phyloP scores from a whole-genome alignment of 2,113 vertebrate genomes.

The Falcunculus frontatus region DNA sequence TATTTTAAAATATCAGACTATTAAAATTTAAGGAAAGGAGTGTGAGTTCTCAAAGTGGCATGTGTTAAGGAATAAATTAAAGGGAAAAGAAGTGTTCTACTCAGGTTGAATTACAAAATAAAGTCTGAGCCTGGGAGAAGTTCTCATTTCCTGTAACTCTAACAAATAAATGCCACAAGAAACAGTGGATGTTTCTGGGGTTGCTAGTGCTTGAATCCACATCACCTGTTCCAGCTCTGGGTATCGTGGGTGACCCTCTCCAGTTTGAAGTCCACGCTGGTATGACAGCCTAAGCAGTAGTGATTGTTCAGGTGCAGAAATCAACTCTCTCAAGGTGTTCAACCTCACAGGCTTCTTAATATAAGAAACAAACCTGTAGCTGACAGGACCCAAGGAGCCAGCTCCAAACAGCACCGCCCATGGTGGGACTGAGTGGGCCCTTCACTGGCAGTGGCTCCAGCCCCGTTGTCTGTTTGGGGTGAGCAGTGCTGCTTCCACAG shows the following conservation, averaged over 20 bases:
- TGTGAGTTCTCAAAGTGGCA: neutral
- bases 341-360: conserved; percentile 38
- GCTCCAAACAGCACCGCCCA: neutral
- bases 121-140: neutral
- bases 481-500: neutral
- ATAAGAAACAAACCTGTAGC: conserved; percentile 5
- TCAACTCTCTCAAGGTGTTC: neutral
- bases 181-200: neutral
- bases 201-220: neutral
- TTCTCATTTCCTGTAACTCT: neutral
- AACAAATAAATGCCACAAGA: neutral
- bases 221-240: neutral
- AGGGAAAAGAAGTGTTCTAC: neutral
- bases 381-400: neutral
- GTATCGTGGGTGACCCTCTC: neutral
- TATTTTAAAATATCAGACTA: neutral
- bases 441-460: neutral
- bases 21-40: neutral
- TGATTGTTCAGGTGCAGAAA: conserved; percentile 47
- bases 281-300: neutral
- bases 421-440: accelerated
- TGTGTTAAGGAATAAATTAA: neutral
- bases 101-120: neutral
- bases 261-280: neutral
- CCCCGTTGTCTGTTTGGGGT: neutral